These are phyloP conservation scores for Lichenostomus cassidix DNA, from an alignment of 2,113 vertebrate species.

Conservation along the genomic window DNA sequence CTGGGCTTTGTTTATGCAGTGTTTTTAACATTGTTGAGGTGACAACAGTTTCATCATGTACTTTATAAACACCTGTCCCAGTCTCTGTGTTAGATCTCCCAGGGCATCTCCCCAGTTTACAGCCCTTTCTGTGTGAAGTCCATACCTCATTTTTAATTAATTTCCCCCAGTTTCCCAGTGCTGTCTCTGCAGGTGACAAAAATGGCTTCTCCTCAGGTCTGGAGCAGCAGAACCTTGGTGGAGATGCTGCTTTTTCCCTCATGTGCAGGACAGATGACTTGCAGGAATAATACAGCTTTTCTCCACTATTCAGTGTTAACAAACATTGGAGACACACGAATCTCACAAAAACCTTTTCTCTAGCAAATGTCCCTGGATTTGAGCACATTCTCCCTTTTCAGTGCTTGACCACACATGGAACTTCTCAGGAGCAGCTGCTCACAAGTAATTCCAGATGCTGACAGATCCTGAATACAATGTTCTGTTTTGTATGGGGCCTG, in stretches of 20 bases:
- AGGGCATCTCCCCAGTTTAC: not conserved
- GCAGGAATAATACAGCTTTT: not conserved
- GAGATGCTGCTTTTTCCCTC: not conserved
- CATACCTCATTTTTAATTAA: not conserved
- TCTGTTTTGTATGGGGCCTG: not conserved
- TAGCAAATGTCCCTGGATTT: not conserved
- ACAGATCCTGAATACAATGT: not conserved
- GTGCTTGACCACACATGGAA: not conserved
- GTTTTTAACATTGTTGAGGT: not conserved
- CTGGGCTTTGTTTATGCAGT: not conserved
- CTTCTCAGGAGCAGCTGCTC: slow-evolving; percentile 37
- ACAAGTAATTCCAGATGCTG: not conserved
- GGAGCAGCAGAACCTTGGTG: not conserved
- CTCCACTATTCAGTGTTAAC: not conserved
- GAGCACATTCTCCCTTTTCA: not conserved
- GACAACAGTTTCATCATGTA: not conserved
- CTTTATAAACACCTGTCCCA: not conserved
- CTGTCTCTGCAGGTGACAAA: not conserved
- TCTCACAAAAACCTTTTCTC: not conserved
- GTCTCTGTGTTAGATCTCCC: not conserved
- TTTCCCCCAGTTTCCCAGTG: not conserved
- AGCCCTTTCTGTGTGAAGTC: not conserved
- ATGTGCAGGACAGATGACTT: not conserved
- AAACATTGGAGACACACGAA: not conserved
- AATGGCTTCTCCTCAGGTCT: not conserved